A percentile compares a stretch with the other conserved stretches of the same genome.
phyloP scores from a whole-genome alignment of 2,113 vertebrate species.

The Trichechus manatus region DNA sequence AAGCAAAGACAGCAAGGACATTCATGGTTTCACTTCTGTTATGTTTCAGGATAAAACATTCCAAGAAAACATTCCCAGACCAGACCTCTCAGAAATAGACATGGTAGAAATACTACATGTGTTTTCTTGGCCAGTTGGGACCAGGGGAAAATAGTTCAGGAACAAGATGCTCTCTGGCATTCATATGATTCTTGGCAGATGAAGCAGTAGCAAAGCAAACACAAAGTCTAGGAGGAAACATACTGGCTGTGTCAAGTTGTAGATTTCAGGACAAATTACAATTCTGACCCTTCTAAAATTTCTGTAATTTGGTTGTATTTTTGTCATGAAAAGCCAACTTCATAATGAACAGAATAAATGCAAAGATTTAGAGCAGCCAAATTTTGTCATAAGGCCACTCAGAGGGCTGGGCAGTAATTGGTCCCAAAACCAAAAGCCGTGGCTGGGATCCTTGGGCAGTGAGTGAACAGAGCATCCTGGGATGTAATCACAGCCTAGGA shows the following conservation, averaged over 20 bases:
- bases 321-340: slow-evolving; percentile 13
- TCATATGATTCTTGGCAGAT: slow-evolving; percentile 32
- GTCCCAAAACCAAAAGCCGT: not conserved
- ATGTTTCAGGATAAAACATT: slow-evolving; percentile 45
- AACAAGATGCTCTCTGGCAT: slow-evolving; percentile 64
- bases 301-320: slow-evolving; percentile 49
- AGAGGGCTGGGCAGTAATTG: not conserved
- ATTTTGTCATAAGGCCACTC: not conserved
- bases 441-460: not conserved
- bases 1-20: not conserved
- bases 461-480: not conserved
- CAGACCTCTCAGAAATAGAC: slow-evolving; percentile 28
- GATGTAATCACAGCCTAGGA: not conserved
- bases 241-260: not conserved
- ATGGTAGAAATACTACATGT: not conserved
- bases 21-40: not conserved
- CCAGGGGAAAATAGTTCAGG: slow-evolving; percentile 43
- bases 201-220: slow-evolving; percentile 38
- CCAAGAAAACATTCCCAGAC: slow-evolving; percentile 45
- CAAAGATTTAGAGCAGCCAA: slow-evolving; percentile 11
- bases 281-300: not conserved
- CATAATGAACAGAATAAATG: slow-evolving; percentile 27
- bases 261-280: not conserved
- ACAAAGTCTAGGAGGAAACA: slow-evolving; percentile 5
- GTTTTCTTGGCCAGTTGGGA: slow-evolving; percentile 33